phyloP scores from a whole-genome alignment of 1,140 invertebrate species.

The Augochlora pura region DNA sequence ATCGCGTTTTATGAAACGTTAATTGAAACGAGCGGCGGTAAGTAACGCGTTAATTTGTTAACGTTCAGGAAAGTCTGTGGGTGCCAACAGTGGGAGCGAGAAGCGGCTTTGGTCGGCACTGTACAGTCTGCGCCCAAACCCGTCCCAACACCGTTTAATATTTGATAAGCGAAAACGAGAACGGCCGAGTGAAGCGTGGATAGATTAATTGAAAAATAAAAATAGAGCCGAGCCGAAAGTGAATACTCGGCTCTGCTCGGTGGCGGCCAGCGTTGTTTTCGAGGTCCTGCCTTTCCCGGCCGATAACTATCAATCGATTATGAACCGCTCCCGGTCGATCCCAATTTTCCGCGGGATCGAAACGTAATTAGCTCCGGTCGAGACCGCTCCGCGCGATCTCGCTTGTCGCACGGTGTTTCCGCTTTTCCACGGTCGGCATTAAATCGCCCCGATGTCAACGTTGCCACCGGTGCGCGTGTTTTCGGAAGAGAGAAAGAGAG shows the following conservation, averaged over 20 bases:
- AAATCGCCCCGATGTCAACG: conserved; percentile 17
- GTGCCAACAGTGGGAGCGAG: too few relatives aligned
- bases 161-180: not conserved
- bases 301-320: conserved; percentile 33
- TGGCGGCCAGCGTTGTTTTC: not conserved
- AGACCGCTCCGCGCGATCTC: conserved; percentile 7
- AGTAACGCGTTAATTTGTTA: too few relatives aligned
- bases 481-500: too few relatives aligned
- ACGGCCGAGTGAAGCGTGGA: not conserved
- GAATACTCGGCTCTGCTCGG: not conserved
- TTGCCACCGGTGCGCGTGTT: not conserved
- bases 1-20: too few relatives aligned
- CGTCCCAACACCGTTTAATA: not conserved
- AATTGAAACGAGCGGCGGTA: too few relatives aligned
- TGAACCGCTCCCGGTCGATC: conserved; percentile 17
- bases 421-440: conserved; percentile 3
- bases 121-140: too few relatives aligned
- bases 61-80: too few relatives aligned
- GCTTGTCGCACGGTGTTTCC: not conserved
- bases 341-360: conserved; percentile 19
- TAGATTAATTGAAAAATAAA: not conserved
- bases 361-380: conserved; percentile 26
- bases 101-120: too few relatives aligned
- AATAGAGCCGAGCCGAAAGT: not conserved
- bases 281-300: too few relatives aligned